phyloP scores from a whole-genome alignment of 1,140 invertebrate genomes.

The Zaprionus vittiger region DNA sequence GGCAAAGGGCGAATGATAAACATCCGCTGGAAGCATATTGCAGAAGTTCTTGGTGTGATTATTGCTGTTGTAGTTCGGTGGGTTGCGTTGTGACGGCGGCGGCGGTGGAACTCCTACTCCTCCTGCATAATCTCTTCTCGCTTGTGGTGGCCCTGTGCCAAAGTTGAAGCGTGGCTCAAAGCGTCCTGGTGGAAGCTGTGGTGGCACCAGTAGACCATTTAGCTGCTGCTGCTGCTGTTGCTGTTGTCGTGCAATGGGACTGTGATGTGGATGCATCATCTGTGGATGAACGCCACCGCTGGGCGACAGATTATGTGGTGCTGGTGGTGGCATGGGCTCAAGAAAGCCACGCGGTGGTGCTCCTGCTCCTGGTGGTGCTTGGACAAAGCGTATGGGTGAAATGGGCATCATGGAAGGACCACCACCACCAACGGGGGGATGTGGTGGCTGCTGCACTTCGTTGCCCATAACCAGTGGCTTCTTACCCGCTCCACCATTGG shows the following conservation, averaged over 20 bases:
- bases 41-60: slow-evolving; percentile 37
- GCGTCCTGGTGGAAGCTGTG: slow-evolving; percentile 18
- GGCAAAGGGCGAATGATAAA: slow-evolving; percentile 36
- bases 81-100: slow-evolving; percentile 58
- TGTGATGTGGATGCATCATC: slow-evolving; percentile 56
- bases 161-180: slow-evolving; percentile 61
- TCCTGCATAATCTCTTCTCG: slow-evolving; percentile 46
- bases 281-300: slow-evolving; percentile 28
- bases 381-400: slow-evolving; percentile 69
- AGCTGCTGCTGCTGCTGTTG: slow-evolving; percentile 47
- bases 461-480: slow-evolving; percentile 46
- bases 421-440: background rate
- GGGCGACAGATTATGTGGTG: slow-evolving; percentile 41
- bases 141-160: slow-evolving; percentile 30
- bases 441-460: slow-evolving; percentile 26
- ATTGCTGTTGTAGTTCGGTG: slow-evolving; percentile 66
- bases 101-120: background rate
- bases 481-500: slow-evolving; percentile 32
- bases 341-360: slow-evolving; percentile 41
- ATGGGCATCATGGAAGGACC: slow-evolving; percentile 53
- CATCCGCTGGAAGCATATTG: slow-evolving; percentile 48
- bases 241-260: slow-evolving; percentile 58
- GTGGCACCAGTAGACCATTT: slow-evolving; percentile 55
- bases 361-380: slow-evolving; percentile 29
- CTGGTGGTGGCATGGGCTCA: slow-evolving; percentile 40